Evolutionary conservation across 2,797 vertebrate species (phyloP).

Genomic region (Kryptolebias ocellatus): DNA sequence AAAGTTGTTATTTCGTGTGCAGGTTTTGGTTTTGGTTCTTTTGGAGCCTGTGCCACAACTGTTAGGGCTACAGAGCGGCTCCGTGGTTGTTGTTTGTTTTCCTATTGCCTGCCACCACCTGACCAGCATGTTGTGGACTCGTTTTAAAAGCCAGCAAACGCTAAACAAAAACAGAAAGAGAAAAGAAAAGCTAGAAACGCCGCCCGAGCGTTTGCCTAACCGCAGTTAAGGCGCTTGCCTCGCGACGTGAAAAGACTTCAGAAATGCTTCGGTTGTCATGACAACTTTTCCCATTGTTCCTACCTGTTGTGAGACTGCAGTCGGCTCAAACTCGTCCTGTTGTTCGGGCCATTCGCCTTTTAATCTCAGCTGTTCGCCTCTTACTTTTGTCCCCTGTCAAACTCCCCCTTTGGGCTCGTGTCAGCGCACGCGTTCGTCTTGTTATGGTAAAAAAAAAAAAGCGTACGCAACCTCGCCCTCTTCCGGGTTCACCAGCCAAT

Average conservation of each 20-base stretch:
- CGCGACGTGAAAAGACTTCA: neutral
- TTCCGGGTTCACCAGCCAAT: slow-evolving; percentile 39
- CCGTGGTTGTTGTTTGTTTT: no score
- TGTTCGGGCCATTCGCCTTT: slow-evolving; percentile 44
- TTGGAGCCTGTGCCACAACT: no score
- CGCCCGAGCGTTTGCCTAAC: no score
- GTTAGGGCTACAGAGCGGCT: no score
- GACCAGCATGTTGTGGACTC: no score
- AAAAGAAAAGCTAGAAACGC: no score
- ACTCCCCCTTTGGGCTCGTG: slow-evolving; percentile 32
- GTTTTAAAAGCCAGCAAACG: no score
- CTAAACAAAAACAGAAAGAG: neutral
- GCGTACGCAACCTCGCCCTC: slow-evolving; percentile 46
- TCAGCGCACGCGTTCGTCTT: slow-evolving; percentile 43
- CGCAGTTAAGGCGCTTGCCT: neutral
- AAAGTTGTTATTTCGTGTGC: no score
- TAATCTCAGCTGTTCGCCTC: neutral
- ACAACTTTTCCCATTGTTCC: neutral
- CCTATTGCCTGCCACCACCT: no score
- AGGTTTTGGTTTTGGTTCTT: no score
- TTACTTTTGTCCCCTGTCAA: neutral
- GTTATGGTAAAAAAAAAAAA: slow-evolving; percentile 55
- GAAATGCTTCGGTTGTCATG: neutral
- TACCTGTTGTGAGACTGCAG: slow-evolving; percentile 49
- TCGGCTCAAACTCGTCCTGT: neutral